Base-by-base conservation (phyloP, 2,113 vertebrate species). In the Bos javanicus region DNA sequence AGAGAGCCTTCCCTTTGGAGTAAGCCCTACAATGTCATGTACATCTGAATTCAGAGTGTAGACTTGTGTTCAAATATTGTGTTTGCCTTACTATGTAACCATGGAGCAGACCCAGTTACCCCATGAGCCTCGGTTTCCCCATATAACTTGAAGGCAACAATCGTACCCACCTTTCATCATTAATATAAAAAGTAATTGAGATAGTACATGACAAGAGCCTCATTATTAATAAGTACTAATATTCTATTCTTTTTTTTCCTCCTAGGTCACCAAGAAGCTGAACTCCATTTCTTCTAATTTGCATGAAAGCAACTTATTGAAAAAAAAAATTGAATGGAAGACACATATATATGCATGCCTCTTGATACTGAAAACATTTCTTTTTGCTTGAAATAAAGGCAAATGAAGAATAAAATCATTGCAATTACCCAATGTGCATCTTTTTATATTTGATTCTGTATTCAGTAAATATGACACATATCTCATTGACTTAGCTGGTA, bases 381-480 rank as follows among this genome's bases (percentile, higher is more conserved):
- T 87, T 78, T 78, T 92, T 15, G 6, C 54, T 56, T 78, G 83
- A 95, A 96, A 97, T 82, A 56, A 96, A 94, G 16, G 50, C 92
- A 94, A 97, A 93, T 43, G 52, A 26, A 95, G 52, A 95, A 74
- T 86, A 95, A 96, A 95, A 43, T 86, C 30, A 56, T 15, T 82
- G 50, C 50, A 82, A 2, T 82, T 82, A 82, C 33, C 50, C 84
- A 3, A 43, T 80, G 52, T 94, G 52, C 2, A 43, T 94, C 17
- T 7, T 87, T 92, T 43, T 50, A 13, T 84, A 91, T 26, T 60
- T 94, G 56, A 78, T 36, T 96, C 82, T 85, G 4, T 90, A 59
- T 64, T 90, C 54, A 82, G 17, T 94, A 90, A 92, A 81, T 57
- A 89, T 60, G 52, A 59, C 1, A 54, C 52, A 67, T 57, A 84